A percentile compares a stretch with the other conserved stretches of the same genome.
Conservation (phyloP, 2,888 invertebrate genomes). For the Rhogogaster chlorosoma region DNA sequence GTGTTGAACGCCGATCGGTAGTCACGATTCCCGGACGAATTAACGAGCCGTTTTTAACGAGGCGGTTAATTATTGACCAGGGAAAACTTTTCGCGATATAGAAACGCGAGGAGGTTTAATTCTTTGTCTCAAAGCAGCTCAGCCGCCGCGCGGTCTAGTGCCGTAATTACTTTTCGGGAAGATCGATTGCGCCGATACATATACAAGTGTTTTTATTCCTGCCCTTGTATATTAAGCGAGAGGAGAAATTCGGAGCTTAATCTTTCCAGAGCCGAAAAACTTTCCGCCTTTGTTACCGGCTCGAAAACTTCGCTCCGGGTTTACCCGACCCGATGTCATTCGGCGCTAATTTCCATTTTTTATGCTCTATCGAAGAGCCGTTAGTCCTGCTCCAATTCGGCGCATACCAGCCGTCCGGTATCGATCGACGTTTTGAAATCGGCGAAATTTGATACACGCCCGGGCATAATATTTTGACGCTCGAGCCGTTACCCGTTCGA, state of each 20-base stretch:
- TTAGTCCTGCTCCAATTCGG: not conserved
- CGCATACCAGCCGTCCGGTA: not conserved
- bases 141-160: not conserved
- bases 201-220: not conserved
- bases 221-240: too few relatives aligned
- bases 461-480: conserved; percentile 35
- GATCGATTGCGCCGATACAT: not conserved
- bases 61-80: not conserved
- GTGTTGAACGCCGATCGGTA: conserved; percentile 61
- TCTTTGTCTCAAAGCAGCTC: not conserved
- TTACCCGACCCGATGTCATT: not conserved
- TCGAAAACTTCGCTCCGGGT: not conserved
- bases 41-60: not conserved
- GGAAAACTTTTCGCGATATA: not conserved
- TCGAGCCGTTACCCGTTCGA: conserved; percentile 36
- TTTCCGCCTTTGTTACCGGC: not conserved
- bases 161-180: not conserved
- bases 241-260: not conserved
- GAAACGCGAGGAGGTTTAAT: not conserved
- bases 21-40: not conserved
- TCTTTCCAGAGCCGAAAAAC: not conserved
- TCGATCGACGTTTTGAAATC: conserved; percentile 14
- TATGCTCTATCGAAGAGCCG: conserved; percentile 34
- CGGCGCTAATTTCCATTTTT: conserved; percentile 19
- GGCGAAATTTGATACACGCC: conserved; percentile 30